These are phyloP conservation scores for Naso thynnoides DNA, from an alignment of 2,797 vertebrate genomes.

Conservation along the genomic window DNA sequence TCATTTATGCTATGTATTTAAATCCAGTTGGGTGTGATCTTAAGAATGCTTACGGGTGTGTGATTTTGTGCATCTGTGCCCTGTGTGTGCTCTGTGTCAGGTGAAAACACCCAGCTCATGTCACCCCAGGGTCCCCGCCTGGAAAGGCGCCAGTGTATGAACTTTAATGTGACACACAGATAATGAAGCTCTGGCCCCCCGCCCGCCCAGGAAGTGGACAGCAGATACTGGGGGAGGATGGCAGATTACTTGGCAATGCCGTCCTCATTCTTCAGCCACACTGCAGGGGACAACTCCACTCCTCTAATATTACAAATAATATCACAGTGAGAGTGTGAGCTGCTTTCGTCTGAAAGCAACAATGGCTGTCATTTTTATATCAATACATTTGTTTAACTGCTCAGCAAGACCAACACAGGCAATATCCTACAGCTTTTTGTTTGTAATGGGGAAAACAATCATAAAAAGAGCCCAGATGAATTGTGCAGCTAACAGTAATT, in stretches of 20 bases:
- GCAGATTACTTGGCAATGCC: slow-evolving; percentile 30
- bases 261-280: slow-evolving; percentile 40
- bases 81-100: not conserved
- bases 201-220: slow-evolving; percentile 21
- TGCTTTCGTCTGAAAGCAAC: slow-evolving; percentile 33
- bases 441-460: not conserved
- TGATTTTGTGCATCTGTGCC: not conserved
- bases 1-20: not conserved
- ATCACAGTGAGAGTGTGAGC: slow-evolving; percentile 1
- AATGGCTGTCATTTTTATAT: slow-evolving; percentile 22
- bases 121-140: slow-evolving; percentile 13
- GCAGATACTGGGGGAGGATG: slow-evolving; percentile 34
- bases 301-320: slow-evolving; percentile 32
- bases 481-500: too few species aligned
- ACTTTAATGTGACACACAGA: slow-evolving; percentile 55
- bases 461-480: not conserved
- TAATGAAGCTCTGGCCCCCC: slow-evolving; percentile 49
- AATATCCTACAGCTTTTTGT: not conserved
- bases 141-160: slow-evolving; percentile 26
- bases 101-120: slow-evolving; percentile 17
- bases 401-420: not conserved
- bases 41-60: not conserved
- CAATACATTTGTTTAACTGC: not conserved
- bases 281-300: slow-evolving; percentile 17
- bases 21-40: not conserved